Evolutionary conservation across 2,113 vertebrate species (phyloP).

Genomic region (Meleagris gallopavo): DNA sequence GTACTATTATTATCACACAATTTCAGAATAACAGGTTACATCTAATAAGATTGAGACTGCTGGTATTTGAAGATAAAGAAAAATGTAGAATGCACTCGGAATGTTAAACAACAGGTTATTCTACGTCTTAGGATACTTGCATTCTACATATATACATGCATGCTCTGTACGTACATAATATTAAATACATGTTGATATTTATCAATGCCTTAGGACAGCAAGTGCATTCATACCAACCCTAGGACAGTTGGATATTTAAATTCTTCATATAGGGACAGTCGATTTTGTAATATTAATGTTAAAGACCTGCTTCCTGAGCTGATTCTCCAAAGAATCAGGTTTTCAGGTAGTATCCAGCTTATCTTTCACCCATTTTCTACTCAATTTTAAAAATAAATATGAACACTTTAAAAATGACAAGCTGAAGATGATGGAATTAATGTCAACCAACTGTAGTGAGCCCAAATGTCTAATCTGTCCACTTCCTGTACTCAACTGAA

Average conservation of each 20-base stretch:
- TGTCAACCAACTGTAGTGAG: background rate
- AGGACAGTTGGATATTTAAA: background rate
- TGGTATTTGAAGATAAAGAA: background rate
- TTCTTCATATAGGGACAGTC: background rate
- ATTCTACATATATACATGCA: accelerated
- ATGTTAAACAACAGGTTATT: background rate
- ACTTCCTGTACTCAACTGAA: background rate
- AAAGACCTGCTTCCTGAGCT: background rate
- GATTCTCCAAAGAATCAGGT: background rate
- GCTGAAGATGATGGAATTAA: background rate
- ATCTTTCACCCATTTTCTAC: background rate
- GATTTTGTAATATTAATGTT: background rate
- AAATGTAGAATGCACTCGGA: background rate
- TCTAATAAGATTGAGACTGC: background rate
- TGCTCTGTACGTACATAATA: accelerated
- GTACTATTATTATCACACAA: background rate
- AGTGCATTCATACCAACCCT: background rate
- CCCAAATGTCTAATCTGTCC: background rate
- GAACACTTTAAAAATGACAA: background rate
- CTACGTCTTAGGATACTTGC: background rate
- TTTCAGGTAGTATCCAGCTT: background rate
- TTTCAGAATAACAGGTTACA: background rate
- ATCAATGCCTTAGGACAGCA: accelerated
- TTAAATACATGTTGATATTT: background rate
- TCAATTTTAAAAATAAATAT: background rate